Percentiles rank a stretch among this genome's conserved stretches.
Conservation (phyloP, 2,888 invertebrate species). For the Callimorpha dominula region DNA sequence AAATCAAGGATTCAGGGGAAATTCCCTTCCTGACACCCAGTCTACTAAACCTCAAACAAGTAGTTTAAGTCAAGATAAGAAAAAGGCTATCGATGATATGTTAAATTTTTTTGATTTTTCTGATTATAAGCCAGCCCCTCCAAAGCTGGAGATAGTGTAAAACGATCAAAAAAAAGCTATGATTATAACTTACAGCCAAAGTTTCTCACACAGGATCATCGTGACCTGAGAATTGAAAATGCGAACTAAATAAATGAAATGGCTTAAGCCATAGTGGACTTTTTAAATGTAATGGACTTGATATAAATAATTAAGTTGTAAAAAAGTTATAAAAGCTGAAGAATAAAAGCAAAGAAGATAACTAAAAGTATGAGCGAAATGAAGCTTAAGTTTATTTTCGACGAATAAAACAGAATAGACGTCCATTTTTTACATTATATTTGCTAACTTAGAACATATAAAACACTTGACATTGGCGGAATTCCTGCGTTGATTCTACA, state of each 20-base stretch:
- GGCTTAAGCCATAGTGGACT: slow-evolving; percentile 45
- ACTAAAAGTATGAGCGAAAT: slow-evolving; percentile 53
- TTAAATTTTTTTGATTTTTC: slow-evolving; percentile 72
- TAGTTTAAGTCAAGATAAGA: slow-evolving; percentile 69
- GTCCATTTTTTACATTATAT: too few relatives aligned
- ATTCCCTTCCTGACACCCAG: slow-evolving; percentile 34
- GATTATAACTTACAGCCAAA: too few relatives aligned
- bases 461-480: too few relatives aligned
- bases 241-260: slow-evolving; percentile 58
- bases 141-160: neutral
- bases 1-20: slow-evolving; percentile 58
- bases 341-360: slow-evolving; percentile 57
- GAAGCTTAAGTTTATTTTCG: too few relatives aligned
- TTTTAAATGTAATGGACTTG: slow-evolving; percentile 4
- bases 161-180: too few relatives aligned
- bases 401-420: too few relatives aligned
- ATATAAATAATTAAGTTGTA: slow-evolving; percentile 60
- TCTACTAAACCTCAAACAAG: slow-evolving; percentile 31
- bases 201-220: too few relatives aligned
- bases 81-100: slow-evolving; percentile 78
- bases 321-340: slow-evolving; percentile 69
- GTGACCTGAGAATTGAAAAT: too few relatives aligned
- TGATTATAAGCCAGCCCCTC: slow-evolving; percentile 56
- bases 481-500: too few relatives aligned
- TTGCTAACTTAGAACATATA: too few relatives aligned